Evolutionary conservation across 2,113 vertebrate species (phyloP).

Genomic region (Bagarius yarrelli): DNA sequence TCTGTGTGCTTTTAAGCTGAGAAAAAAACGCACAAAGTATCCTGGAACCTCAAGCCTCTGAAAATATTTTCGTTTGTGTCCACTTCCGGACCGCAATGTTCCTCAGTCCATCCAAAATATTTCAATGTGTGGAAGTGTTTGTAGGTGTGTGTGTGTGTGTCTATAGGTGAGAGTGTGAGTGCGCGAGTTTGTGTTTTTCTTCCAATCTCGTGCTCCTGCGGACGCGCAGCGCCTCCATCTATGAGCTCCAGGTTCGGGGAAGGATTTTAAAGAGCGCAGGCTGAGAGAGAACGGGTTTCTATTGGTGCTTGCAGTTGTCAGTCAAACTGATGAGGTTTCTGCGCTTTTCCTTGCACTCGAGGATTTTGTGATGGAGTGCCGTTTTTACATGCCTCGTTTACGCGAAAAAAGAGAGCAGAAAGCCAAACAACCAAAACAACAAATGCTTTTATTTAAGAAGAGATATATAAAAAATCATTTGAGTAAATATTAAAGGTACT

Average conservation of each 20-base stretch:
- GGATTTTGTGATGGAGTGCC: background rate
- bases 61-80: constrained; percentile 3
- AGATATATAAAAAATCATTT: background rate
- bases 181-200: background rate
- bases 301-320: constrained; percentile 80
- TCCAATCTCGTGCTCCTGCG: constrained; percentile 30
- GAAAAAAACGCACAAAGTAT: constrained; percentile 4
- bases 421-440: background rate
- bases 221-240: constrained; percentile 75
- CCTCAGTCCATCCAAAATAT: constrained; percentile 40
- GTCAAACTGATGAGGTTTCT: constrained; percentile 68
- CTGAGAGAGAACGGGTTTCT: constrained; percentile 71
- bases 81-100: constrained; percentile 2
- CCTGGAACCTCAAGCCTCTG: constrained; percentile 1
- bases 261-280: constrained; percentile 86
- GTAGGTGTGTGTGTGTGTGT: constrained; percentile 16
- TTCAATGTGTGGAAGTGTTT: constrained; percentile 22
- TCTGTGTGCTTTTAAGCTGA: background rate
- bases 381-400: background rate
- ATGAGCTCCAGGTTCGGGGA: constrained; percentile 68
- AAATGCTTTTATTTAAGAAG: background rate
- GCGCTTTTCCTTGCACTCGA: background rate
- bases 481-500: background rate
- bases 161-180: constrained; percentile 11
- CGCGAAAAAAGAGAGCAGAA: background rate